Evolutionary conservation across 1,140 invertebrate species (phyloP), one percentile per base, ranked within the genome.

Genomic region (Drosophila aff.): DNA sequence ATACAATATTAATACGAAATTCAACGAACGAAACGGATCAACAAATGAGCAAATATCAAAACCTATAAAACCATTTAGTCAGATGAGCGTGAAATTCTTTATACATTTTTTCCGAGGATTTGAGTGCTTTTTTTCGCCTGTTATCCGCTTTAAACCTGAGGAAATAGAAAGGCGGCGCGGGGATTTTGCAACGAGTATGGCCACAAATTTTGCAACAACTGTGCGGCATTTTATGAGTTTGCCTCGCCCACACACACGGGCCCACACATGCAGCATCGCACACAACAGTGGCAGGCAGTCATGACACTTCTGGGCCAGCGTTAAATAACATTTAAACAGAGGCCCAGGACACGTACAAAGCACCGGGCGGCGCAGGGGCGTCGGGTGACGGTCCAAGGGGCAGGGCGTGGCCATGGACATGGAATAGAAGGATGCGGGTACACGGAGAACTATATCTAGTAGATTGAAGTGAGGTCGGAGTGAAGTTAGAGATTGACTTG

Each of bases 11-110:
- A 65, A 64, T 72, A 78, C 43, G 31, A 43, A 79, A 79, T 86
- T 85, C 82, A 79, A 72, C 69, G 66, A 63, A 79, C 77, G 49
- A 74, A 41, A 23, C 75, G 75, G 59, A 62, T 68, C 81, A 78
- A 79, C 82, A 87, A 86, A 86, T 86, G 82, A 86, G 83, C 83
- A 85, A 87, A 89, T 80, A 89, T 89, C 77, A 75, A 71, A 82
- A 83, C 77, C 83, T 67, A 87, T 87, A 87, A 87, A 87, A 89
- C 84, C 84, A 83, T 87, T 87, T 87, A 87, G 84, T 65, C 77
- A 87, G 83, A 87, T 89, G 73, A 87, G 83, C 83, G 84, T 87
- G 83, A 87, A 87, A 83, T 89, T 89, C 40, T 66, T 11, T 15
- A 49, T 50, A 60, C 23, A 57, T 28, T 53, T 31, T 66, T 58